These are phyloP conservation scores for Melitaea athalia DNA, from an alignment of 2,888 invertebrate genomes.

Conservation along the genomic window DNA sequence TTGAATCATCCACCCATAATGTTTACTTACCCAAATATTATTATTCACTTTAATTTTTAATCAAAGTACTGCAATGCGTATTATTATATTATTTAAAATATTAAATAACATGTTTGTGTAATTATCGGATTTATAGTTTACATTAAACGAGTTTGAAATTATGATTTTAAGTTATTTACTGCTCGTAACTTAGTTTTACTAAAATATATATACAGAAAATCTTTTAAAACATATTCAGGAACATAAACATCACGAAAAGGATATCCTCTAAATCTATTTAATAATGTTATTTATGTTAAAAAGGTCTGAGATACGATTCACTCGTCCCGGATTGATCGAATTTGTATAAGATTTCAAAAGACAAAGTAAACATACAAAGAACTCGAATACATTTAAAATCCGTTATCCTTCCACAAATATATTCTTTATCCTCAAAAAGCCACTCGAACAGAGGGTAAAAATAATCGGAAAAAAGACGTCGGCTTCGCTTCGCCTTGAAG, in stretches of 20 bases:
- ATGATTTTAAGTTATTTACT: no score
- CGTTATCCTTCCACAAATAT: not conserved
- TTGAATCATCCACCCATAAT: no score
- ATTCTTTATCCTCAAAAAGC: slow-evolving; percentile 8
- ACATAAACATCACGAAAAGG: not conserved
- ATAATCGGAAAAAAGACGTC: slow-evolving; percentile 25
- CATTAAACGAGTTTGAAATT: no score
- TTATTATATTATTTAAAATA: not conserved
- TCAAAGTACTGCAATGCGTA: no score
- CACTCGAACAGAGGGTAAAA: slow-evolving; percentile 20
- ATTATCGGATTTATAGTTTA: no score
- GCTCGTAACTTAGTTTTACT: no score
- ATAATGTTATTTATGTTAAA: not conserved
- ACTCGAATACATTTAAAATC: not conserved
- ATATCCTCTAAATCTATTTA: not conserved
- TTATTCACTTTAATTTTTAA: no score
- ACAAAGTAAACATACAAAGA: slow-evolving; percentile 1
- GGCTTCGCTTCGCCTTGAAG: slow-evolving; percentile 23
- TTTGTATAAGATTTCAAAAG: slow-evolving; percentile 7
- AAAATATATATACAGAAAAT: no score
- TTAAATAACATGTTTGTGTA: no score
- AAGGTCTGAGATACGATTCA: not conserved
- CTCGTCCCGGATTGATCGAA: not conserved
- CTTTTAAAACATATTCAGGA: no score
- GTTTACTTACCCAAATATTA: no score